Percentiles rank a stretch among this genome's conserved stretches.
Conservation (phyloP, 2,888 invertebrate genomes). For the Sphaerophoria rueppellii region DNA sequence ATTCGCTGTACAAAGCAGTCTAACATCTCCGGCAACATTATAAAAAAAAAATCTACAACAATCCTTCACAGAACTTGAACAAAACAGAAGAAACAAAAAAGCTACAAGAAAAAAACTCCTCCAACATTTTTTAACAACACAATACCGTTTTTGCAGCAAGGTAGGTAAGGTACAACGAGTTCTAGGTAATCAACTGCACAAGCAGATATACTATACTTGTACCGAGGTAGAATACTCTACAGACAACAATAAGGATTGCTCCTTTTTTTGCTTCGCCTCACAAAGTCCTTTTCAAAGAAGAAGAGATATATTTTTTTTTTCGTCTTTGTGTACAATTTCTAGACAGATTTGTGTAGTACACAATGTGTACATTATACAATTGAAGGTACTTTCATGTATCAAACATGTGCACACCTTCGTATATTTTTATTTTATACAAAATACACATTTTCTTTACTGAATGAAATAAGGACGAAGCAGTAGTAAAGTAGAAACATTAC, state of each 20-base stretch:
- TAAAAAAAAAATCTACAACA: conserved; percentile 5
- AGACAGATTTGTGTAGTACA: conserved; percentile 32
- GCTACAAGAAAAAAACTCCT: conserved; percentile 14
- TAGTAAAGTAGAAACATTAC: conserved; percentile 26
- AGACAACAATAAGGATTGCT: conserved; percentile 32
- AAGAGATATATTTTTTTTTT: neutral
- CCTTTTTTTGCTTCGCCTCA: conserved; percentile 32
- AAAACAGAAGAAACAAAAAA: neutral
- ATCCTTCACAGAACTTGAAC: neutral
- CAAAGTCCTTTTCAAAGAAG: conserved; percentile 26
- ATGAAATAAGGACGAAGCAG: conserved; percentile 27
- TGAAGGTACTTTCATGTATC: conserved; percentile 19
- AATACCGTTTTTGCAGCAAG: conserved; percentile 6
- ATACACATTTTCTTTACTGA: conserved; percentile 27
- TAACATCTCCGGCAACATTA: neutral
- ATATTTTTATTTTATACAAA: neutral
- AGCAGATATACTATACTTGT: neutral
- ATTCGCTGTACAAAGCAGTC: neutral
- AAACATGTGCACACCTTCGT: conserved; percentile 31
- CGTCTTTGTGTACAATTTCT: neutral
- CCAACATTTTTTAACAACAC: conserved; percentile 31
- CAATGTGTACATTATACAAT: conserved; percentile 20
- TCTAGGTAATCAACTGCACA: conserved; percentile 55
- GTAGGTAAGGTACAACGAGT: conserved; percentile 15
- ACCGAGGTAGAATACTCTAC: neutral